Base-by-base conservation (phyloP, 1,140 invertebrate genomes). In the Teleogryllus occipitalis region DNA sequence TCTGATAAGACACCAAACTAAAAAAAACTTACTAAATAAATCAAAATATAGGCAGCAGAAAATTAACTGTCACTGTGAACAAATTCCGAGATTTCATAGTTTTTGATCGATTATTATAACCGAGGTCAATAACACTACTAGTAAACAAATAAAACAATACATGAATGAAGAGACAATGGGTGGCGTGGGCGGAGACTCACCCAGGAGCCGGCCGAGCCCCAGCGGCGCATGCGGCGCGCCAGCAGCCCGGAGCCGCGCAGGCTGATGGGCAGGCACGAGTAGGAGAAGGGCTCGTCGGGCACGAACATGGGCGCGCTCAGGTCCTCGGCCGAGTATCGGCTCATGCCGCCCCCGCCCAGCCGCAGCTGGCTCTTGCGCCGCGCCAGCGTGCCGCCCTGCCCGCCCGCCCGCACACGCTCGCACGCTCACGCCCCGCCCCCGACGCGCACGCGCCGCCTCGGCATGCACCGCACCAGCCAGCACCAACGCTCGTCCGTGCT, bases 191-290 rank as follows among this genome's bases (percentile, higher is more conserved):
- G n/a, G n/a, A n/a, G n/a, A 81, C 87, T 87, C 88, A 92, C 91
- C 91, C 91, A 92, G 80, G 91, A 92, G 84, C 91, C 91, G 5
- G 90, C 90, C 54, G 90, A 91, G 65, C 90, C 89, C 91, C 91
- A 92, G 84, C 91, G 86, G 82, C 90, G 88, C 46, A 92, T 86
- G 15, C 80, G 75, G 6, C 75, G 76, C 27, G 46, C 48, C 12
- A 78, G 65, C 18, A 77, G 48, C 8, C 81, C 79, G 12, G 79
- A 77, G 7, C 80, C 77, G 2, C 49, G 49, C 27, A 80, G 82
- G 39, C 76, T 83, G 46, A 82, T 77, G 18, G 83, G 82, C 3
- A 83, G 75, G 79, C 83, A 83, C 27, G 83, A 83, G 78, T 82
- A 80, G 27, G 75, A 76, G n/a, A 74, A 75, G 18, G 79, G 81